These are phyloP conservation scores for Anagyrus pseudococci DNA, from an alignment of 2,888 invertebrate genomes.

Conservation along the genomic window DNA sequence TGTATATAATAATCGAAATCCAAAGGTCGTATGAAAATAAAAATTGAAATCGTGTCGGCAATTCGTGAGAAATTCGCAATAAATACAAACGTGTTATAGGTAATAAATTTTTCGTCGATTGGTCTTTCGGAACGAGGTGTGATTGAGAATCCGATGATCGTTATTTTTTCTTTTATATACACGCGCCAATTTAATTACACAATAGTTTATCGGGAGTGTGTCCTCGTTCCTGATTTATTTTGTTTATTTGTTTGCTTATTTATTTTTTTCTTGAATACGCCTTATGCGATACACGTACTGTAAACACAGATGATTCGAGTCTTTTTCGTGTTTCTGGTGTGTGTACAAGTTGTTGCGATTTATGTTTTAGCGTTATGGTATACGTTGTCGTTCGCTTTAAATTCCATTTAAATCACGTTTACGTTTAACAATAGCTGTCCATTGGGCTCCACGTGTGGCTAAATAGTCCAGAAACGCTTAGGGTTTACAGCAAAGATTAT, in stretches of 20 bases:
- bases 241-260: too few relatives aligned
- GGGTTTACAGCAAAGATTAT: slow-evolving; percentile 19
- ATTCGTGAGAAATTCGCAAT: neutral
- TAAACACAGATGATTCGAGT: slow-evolving; percentile 14
- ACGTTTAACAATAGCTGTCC: slow-evolving; percentile 2
- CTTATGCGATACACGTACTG: slow-evolving; percentile 17
- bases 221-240: slow-evolving; percentile 5
- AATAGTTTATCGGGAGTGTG: neutral
- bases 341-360: neutral
- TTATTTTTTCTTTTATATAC: slow-evolving; percentile 30
- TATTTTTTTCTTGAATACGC: too few relatives aligned
- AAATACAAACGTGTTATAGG: slow-evolving; percentile 12
- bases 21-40: too few relatives aligned
- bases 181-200: slow-evolving; percentile 14
- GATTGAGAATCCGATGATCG: slow-evolving; percentile 5
- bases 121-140: slow-evolving; percentile 5
- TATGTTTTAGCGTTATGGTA: neutral
- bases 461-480: slow-evolving; percentile 1
- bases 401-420: neutral
- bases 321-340: neutral
- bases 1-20: neutral
- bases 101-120: slow-evolving; percentile 1
- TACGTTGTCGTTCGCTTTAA: neutral
- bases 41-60: too few relatives aligned
- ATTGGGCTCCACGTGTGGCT: neutral